These are phyloP conservation scores for Cyclargus thomasi DNA, from an alignment of 1,140 invertebrate species.

Conservation along the genomic window DNA sequence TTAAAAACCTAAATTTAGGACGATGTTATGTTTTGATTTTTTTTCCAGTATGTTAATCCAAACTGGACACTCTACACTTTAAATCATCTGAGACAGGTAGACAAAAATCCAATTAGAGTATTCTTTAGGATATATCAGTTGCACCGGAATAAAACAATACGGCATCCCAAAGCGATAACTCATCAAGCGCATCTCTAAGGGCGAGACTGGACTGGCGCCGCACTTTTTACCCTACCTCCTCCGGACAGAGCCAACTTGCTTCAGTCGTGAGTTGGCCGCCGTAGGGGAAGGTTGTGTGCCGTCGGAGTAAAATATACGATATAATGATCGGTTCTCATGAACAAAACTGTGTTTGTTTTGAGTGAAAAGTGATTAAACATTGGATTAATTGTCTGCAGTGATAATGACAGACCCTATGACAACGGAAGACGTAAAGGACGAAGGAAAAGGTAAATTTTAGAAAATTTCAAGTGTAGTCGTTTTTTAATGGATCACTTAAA, in stretches of 20 bases:
- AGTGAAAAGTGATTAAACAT: conserved; percentile 30
- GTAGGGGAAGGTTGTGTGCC: conserved; percentile 27
- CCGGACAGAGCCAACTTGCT: conserved; percentile 37
- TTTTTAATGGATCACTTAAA: background rate
- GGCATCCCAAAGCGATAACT: conserved; percentile 23
- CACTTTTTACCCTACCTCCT: conserved; percentile 60
- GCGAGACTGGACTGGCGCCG: conserved; percentile 67
- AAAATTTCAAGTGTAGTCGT: background rate
- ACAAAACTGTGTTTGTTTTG: conserved; percentile 53
- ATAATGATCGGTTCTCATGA: conserved; percentile 45
- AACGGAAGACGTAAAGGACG: conserved; percentile 28
- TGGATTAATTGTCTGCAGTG: conserved; percentile 43
- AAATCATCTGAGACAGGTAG: no score
- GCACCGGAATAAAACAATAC: conserved; percentile 15
- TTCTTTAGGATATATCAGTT: background rate
- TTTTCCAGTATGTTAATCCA: no score
- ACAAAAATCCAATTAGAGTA: background rate
- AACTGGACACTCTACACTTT: no score
- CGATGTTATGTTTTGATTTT: no score
- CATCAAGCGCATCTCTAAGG: conserved; percentile 60
- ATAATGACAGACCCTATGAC: conserved; percentile 56
- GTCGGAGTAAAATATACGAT: conserved; percentile 33
- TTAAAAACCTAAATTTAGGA: no score
- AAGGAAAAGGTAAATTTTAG: conserved; percentile 17
- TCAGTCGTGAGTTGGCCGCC: conserved; percentile 45